Base-by-base conservation (phyloP, 92 coral and sea anemone species). In the Porites rus region DNA sequence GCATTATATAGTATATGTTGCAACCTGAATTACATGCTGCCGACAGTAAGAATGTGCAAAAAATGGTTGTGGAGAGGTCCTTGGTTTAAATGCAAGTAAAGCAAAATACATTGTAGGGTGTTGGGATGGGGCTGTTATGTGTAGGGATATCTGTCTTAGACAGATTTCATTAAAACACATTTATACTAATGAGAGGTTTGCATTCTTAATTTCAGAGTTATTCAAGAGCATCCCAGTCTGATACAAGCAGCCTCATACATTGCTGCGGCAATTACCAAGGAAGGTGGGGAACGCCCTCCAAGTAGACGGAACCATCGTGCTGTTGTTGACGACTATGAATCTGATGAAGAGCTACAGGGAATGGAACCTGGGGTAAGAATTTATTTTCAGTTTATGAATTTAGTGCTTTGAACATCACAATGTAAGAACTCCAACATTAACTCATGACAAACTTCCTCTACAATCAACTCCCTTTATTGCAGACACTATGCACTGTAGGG, bases 241-340 rank as follows among this genome's bases (percentile, higher is more conserved):
- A 92, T 97, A 13, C 98, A 97, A 86, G 99, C 99, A 63, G 99
- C 99, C 12, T 95, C 99, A 1, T 96, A 97, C 72, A 85, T 97
- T 31, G 99, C 99, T 9, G 98, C 98, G 31, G 99, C 98, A 3
- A 87, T 96, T 67, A 93, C 98, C 13, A 97, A 92, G 82, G 99
- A 97, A 76, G 91, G 92, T 38, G 88, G 92, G 18, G 74, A 85
- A 60, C 88, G 89, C 13, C 56, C 70, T 10, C 78, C 87, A 25
- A 73, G 84, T 13, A 61, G 80, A 24, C 67, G 87, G 70, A 83
- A 61, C 63, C 76, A 79, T 59, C 80, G 79, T 7, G 72, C 81
- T 50, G 84, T 69, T 71, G 92, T 65, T 54, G 87, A 91, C 83
- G 93, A 86, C 73, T 75, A 90, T 12, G 80, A 74, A 51, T 83